Percentiles rank a stretch among this genome's conserved stretches.
These are phyloP conservation scores for Drosophila birchii DNA, from an alignment of 2,888 invertebrate genomes.

Conservation along the genomic window DNA sequence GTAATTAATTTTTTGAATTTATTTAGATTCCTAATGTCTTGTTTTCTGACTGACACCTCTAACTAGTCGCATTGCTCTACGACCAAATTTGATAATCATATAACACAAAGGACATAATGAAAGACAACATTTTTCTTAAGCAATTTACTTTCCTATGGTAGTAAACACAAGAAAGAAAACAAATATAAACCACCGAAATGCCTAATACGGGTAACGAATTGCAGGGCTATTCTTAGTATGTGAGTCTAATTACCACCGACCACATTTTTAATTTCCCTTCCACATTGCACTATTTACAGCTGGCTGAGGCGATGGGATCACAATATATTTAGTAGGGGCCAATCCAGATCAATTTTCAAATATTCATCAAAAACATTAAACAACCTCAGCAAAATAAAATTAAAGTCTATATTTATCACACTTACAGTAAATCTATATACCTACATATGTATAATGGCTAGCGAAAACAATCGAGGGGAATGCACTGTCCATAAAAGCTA, in stretches of 20 bases:
- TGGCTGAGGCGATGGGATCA: slow-evolving; percentile 17
- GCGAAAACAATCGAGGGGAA: slow-evolving; percentile 38
- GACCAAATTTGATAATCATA: too few species aligned
- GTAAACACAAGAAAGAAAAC: neutral
- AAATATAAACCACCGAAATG: neutral
- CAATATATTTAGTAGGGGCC: neutral
- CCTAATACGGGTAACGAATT: neutral
- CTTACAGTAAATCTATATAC: slow-evolving; percentile 36
- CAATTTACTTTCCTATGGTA: too few species aligned
- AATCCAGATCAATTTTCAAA: slow-evolving; percentile 62
- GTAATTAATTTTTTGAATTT: too few species aligned
- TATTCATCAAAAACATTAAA: slow-evolving; percentile 20
- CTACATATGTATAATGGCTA: slow-evolving; percentile 7
- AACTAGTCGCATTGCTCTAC: too few species aligned
- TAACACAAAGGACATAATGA: too few species aligned
- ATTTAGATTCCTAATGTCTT: too few species aligned
- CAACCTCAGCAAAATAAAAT: slow-evolving; percentile 49
- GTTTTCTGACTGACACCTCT: too few species aligned
- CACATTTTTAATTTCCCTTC: slow-evolving; percentile 60
- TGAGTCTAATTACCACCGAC: slow-evolving; percentile 38
- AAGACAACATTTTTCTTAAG: too few species aligned
- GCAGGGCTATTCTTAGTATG: slow-evolving; percentile 5
- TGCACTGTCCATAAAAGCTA: slow-evolving; percentile 69
- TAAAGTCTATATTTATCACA: slow-evolving; percentile 72
- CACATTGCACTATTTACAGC: slow-evolving; percentile 44